Conservation (phyloP, 2,113 vertebrate genomes). For the Amia ocellicauda region DNA sequence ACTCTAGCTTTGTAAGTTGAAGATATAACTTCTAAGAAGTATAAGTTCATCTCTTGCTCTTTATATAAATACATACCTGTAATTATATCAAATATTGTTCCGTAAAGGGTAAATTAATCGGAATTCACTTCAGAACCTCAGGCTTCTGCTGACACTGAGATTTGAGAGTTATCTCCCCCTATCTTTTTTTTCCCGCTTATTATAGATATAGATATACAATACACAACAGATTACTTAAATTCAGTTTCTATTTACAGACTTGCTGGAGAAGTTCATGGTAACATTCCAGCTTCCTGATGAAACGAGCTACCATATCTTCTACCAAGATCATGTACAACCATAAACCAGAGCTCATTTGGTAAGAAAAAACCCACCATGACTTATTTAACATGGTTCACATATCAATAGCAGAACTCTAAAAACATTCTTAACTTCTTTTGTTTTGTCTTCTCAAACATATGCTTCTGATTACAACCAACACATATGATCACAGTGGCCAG, state of each 20-base stretch:
- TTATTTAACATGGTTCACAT: constrained; percentile 33
- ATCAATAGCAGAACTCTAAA: neutral
- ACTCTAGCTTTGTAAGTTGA: constrained; percentile 52
- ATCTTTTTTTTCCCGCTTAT: too few species aligned
- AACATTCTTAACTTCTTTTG: constrained; percentile 5
- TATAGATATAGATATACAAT: fast-evolving
- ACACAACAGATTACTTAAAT: neutral
- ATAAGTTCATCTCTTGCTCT: too few species aligned
- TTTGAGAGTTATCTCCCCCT: constrained; percentile 44
- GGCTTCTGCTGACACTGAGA: constrained; percentile 58
- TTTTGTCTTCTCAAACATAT: constrained; percentile 53
- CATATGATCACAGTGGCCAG: constrained; percentile 56
- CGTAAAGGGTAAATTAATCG: constrained; percentile 59
- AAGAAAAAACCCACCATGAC: neutral
- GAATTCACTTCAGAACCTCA: constrained; percentile 56
- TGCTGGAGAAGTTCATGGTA: constrained; percentile 62
- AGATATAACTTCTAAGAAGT: neutral
- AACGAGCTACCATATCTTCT: constrained; percentile 63
- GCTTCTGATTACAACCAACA: constrained; percentile 57
- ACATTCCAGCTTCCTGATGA: constrained; percentile 55
- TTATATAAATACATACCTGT: too few species aligned
- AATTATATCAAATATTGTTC: constrained; percentile 1
- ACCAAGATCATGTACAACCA: constrained; percentile 54
- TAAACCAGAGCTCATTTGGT: constrained; percentile 58
- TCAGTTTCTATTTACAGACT: constrained; percentile 35